These are phyloP conservation scores for Hemichromis elongatus DNA, from an alignment of 2,113 vertebrate species.

Conservation along the genomic window DNA sequence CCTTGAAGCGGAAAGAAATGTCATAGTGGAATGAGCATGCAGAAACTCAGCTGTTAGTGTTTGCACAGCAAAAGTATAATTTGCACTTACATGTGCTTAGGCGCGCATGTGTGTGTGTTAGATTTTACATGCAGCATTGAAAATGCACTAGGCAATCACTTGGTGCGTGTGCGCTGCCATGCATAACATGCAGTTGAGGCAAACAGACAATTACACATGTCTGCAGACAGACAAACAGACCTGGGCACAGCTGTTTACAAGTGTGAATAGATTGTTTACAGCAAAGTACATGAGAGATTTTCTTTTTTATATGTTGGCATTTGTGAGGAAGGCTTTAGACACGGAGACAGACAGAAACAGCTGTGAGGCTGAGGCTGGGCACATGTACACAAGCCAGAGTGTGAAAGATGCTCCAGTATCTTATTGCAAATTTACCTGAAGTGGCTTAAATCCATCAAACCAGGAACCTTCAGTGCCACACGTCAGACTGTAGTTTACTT, in stretches of 20 bases:
- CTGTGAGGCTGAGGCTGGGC: constrained; percentile 43
- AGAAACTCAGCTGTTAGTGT: background rate
- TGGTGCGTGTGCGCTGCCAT: constrained; percentile 28
- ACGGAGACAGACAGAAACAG: constrained; percentile 49
- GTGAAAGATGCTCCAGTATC: constrained; percentile 83
- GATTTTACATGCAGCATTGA: constrained; percentile 14
- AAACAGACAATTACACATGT: constrained; percentile 55
- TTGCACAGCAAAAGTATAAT: background rate
- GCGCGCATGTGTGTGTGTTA: background rate
- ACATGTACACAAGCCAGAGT: constrained; percentile 71
- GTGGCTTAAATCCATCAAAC: constrained; percentile 31
- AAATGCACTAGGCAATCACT: constrained; percentile 29
- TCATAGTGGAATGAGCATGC: constrained; percentile 26
- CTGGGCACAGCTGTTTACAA: constrained; percentile 67
- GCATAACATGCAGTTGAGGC: constrained; percentile 48
- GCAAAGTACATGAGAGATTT: constrained; percentile 21
- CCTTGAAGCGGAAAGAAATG: constrained; percentile 24
- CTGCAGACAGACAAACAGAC: constrained; percentile 73
- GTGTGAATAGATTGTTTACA: constrained; percentile 41
- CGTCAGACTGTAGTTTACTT: constrained; percentile 31
- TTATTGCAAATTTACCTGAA: constrained; percentile 60
- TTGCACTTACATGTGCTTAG: background rate
- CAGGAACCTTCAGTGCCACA: constrained; percentile 44
- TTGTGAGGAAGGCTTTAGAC: constrained; percentile 36
- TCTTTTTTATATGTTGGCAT: constrained; percentile 5